These are phyloP conservation scores for Leptestheria dahalacensis DNA, from an alignment of 1,140 invertebrate species.

Conservation along the genomic window DNA sequence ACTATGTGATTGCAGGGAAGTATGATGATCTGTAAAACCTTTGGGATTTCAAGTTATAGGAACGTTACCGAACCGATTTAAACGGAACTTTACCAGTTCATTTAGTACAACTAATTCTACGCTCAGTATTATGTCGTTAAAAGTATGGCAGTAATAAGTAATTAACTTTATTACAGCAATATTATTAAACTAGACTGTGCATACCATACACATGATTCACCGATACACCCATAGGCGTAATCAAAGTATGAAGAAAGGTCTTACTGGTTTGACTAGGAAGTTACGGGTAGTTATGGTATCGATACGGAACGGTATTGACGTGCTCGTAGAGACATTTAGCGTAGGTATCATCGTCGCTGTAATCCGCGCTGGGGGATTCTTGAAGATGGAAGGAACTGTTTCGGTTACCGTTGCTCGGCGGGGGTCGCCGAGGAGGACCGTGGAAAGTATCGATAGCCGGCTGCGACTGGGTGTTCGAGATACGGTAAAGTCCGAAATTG, in stretches of 20 bases:
- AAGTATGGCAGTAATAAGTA: neutral
- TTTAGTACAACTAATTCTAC: no score
- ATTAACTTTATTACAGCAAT: neutral
- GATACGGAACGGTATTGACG: neutral
- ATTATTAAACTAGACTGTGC: neutral
- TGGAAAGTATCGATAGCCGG: neutral
- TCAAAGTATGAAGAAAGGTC: no score
- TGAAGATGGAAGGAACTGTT: neutral
- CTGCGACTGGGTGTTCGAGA: neutral
- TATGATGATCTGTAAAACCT: no score
- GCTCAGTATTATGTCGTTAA: no score
- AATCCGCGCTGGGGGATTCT: neutral
- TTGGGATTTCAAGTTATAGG: no score
- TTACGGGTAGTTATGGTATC: neutral
- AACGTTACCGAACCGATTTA: no score
- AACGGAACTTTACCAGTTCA: no score
- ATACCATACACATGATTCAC: no score
- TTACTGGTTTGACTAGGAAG: neutral
- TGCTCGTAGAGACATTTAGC: neutral
- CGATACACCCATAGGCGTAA: no score
- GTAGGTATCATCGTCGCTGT: neutral
- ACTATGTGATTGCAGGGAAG: no score
- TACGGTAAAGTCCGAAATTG: neutral
- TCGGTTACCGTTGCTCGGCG: neutral
- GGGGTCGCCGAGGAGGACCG: no score